Evolutionary conservation across 1,140 invertebrate species (phyloP).

Genomic region (Sinonovacula constricta): DNA sequence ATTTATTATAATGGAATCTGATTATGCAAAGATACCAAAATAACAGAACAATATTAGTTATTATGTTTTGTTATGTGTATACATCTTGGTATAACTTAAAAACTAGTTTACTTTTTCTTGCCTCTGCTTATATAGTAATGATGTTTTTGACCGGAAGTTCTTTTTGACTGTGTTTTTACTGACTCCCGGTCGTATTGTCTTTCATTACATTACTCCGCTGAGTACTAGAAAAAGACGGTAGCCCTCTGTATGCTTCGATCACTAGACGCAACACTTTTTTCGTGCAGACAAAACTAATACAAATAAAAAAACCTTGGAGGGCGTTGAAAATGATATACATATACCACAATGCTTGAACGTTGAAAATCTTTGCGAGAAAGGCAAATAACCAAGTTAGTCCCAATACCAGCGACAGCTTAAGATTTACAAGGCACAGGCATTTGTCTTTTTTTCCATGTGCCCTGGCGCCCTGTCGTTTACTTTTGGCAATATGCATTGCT

Average conservation of each 20-base stretch:
- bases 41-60: too few species aligned
- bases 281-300: slow-evolving; percentile 52
- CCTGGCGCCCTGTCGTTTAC: slow-evolving; percentile 22
- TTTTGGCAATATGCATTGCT: slow-evolving; percentile 78
- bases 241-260: slow-evolving; percentile 4
- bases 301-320: slow-evolving; percentile 63
- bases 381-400: slow-evolving; percentile 75
- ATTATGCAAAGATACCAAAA: too few species aligned
- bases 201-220: too few species aligned
- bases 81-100: too few species aligned
- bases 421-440: slow-evolving; percentile 78
- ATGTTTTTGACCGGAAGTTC: too few species aligned
- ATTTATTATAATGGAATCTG: too few species aligned
- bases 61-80: too few species aligned
- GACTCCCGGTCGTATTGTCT: too few species aligned
- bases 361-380: slow-evolving; percentile 61
- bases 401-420: slow-evolving; percentile 78
- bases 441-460: slow-evolving; percentile 38
- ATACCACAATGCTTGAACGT: slow-evolving; percentile 55
- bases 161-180: too few species aligned
- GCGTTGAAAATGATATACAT: slow-evolving; percentile 65
- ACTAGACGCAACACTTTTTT: slow-evolving; percentile 40
- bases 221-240: too few species aligned
- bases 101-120: too few species aligned
- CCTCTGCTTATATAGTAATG: too few species aligned